Base-by-base conservation (phyloP, 2,888 invertebrate genomes). In the Acanthosepion pharaonis region DNA sequence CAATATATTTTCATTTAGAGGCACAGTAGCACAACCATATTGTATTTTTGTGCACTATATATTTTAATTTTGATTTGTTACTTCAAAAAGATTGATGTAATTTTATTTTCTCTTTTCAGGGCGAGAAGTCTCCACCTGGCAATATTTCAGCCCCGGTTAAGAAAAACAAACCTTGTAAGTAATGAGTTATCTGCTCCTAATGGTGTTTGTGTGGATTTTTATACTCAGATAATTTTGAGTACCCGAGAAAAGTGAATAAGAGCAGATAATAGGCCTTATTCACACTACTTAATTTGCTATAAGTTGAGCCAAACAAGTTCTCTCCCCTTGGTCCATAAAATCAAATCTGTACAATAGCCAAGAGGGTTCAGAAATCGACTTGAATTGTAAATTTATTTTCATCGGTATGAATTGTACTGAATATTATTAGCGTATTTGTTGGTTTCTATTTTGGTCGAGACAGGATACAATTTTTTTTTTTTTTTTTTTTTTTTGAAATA, bases 131-230 rank as follows among this genome's bases (percentile, higher is more conserved):
- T 78, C 78, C 78, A 5, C 78, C 78, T 78, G 78, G 78, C 15
- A 78, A 78, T 78, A n/a, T 78, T 78, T 2, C n/a, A 33, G n/a
- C 78, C 23, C 78, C 78, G 15, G 78, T 78, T 11, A 78, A 78
- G 78, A 78, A 78, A 78, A 78, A 78, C 78, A 78, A 23, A 78
- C 78, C 78, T 78, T 78, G 78, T 78, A 78, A 78, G 78, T 78
- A 78, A n/a, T 78, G 78, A 78, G n/a, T 78, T 78, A 78, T 78
- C 78, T 78, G n/a, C n/a, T n/a, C n/a, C 8, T 33, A 33, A 78
- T 9, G 15, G n/a, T 15, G 33, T n/a, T n/a, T 9, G 9, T n/a
- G 15, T 5, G 5, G 11, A n/a, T 78, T 64, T 3, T 25, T 25
- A 78, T 33, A n/a, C 78, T 33, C 11, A 78, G 15, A 78, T 78